These are phyloP conservation scores for Pipra filicauda DNA, from an alignment of 2,113 vertebrate genomes.

Conservation along the genomic window DNA sequence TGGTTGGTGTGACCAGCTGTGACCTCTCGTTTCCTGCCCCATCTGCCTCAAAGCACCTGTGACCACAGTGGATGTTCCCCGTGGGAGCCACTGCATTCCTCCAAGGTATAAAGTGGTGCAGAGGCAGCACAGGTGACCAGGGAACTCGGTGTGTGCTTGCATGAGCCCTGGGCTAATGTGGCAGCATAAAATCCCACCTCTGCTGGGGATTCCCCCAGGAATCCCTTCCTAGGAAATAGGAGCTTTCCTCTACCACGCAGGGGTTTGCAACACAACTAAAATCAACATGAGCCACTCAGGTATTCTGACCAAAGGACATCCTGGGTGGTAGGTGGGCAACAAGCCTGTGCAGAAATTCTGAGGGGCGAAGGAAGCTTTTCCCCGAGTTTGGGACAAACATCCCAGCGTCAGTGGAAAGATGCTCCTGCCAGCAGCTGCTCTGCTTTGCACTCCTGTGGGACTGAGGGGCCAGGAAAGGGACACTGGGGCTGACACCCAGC, in stretches of 20 bases:
- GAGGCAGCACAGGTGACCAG: not conserved
- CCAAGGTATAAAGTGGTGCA: no score
- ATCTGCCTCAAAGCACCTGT: not conserved
- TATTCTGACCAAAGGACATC: not conserved
- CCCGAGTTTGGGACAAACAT: not conserved
- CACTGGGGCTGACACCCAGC: not conserved
- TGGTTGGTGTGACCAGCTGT: not conserved
- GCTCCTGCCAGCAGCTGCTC: not conserved
- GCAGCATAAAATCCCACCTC: not conserved
- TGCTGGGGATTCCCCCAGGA: not conserved
- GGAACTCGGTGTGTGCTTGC: not conserved
- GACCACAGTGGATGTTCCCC: not conserved
- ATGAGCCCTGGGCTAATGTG: not conserved
- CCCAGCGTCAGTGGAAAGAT: not conserved
- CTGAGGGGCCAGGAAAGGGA: not conserved
- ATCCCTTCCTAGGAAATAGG: not conserved
- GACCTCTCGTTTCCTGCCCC: not conserved
- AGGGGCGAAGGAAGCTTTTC: not conserved
- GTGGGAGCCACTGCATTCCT: not conserved
- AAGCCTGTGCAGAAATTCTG: not conserved
- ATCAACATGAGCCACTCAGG: not conserved
- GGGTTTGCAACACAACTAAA: not conserved
- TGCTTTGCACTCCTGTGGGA: not conserved
- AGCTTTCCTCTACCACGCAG: not conserved
- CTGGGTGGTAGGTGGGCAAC: not conserved